Conservation (phyloP, 2,888 invertebrate species). For the Phalangium opilio region DNA sequence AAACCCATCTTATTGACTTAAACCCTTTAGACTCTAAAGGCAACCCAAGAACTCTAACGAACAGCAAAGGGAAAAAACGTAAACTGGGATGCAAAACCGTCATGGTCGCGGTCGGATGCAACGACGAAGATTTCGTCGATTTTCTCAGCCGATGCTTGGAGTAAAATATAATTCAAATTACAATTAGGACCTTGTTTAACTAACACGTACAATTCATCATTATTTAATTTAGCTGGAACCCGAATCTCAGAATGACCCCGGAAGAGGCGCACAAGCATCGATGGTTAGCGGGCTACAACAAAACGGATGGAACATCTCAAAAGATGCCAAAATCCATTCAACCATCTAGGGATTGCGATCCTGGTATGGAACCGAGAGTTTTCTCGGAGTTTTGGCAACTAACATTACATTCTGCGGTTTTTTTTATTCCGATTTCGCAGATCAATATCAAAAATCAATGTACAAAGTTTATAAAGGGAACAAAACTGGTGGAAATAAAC, state of each 20-base stretch:
- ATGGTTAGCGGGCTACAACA: constrained; percentile 43
- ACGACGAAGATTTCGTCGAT: constrained; percentile 75
- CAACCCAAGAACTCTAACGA: constrained; percentile 73
- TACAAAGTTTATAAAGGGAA: too few species aligned
- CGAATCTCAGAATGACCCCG: constrained; percentile 16
- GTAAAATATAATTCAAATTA: constrained; percentile 41
- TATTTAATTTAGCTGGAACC: constrained; percentile 15
- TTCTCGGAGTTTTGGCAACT: too few species aligned
- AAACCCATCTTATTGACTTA: too few species aligned
- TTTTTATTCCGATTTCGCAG: too few species aligned
- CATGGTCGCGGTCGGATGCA: constrained; percentile 62
- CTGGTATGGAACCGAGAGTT: neutral
- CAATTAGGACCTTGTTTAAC: neutral
- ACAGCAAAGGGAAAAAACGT: constrained; percentile 82
- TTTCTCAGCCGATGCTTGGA: constrained; percentile 79
- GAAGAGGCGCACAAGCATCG: constrained; percentile 70
- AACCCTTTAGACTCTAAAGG: constrained; percentile 64
- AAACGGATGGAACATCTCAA: too few species aligned
- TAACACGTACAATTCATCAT: neutral
- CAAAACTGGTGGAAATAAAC: too few species aligned
- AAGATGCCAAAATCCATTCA: too few species aligned
- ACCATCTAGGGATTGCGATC: neutral
- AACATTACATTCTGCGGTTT: too few species aligned
- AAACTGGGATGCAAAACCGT: constrained; percentile 70
- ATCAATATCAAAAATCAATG: too few species aligned